A percentile compares a stretch with the other conserved stretches of the same genome.
These are phyloP conservation scores for Anoura caudifer DNA, from an alignment of 2,113 vertebrate species.

Conservation along the genomic window DNA sequence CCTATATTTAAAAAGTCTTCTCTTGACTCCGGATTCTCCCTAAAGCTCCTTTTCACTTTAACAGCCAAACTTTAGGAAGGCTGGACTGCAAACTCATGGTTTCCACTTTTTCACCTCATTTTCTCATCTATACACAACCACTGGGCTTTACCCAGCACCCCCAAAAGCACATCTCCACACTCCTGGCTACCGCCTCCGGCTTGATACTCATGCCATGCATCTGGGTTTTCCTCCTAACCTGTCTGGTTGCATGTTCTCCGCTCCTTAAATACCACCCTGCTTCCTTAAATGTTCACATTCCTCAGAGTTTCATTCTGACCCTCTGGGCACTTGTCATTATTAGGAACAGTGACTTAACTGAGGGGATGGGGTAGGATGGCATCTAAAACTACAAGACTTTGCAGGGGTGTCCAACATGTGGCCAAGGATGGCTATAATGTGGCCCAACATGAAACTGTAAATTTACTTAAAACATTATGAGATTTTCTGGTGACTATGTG, in stretches of 20 bases:
- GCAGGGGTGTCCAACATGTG: neutral
- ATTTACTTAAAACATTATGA: no score
- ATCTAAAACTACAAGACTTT: neutral
- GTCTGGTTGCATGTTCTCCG: neutral
- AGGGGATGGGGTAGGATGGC: no score
- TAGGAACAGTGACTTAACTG: neutral
- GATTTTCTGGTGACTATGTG: no score
- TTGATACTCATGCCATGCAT: neutral
- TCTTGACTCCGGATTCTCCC: neutral
- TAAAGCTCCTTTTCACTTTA: neutral
- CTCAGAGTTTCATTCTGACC: neutral
- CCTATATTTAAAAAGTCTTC: neutral
- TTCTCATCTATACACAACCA: neutral
- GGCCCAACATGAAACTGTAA: no score
- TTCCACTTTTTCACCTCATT: neutral
- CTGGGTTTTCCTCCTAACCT: neutral
- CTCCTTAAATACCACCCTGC: neutral
- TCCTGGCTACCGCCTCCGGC: neutral
- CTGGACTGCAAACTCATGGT: neutral
- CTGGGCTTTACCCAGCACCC: neutral
- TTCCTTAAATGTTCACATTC: neutral
- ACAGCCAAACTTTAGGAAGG: neutral
- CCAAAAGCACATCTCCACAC: neutral
- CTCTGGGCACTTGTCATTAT: neutral
- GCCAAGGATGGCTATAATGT: no score